A percentile compares a stretch with the other conserved stretches of the same genome.
These are phyloP conservation scores for Platysteira castanea DNA, from an alignment of 2,113 vertebrate genomes.

Conservation along the genomic window DNA sequence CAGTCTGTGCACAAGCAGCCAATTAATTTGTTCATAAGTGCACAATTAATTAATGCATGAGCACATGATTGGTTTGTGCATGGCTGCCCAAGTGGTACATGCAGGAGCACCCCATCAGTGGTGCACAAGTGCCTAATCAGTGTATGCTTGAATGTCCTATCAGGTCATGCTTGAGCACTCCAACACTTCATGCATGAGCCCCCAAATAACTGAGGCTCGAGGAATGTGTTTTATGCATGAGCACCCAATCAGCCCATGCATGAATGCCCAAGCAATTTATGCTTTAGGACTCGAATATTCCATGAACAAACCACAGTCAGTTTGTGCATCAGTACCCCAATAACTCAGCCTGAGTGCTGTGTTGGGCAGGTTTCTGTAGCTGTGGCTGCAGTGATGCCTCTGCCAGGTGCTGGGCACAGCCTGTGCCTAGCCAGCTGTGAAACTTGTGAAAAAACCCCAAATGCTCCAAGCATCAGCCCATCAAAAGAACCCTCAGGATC, in stretches of 20 bases:
- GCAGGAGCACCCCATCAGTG: background rate
- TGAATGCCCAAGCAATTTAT: background rate
- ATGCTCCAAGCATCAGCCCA: background rate
- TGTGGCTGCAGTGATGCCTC: background rate
- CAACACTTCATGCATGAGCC: background rate
- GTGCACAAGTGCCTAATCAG: background rate
- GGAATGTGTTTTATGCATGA: background rate
- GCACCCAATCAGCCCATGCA: background rate
- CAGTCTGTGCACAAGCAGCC: background rate
- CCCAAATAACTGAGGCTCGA: background rate
- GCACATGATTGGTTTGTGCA: background rate
- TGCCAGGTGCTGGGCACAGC: background rate
- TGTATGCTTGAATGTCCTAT: background rate
- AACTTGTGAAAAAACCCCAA: background rate
- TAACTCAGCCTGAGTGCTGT: fast-evolving
- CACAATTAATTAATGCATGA: background rate
- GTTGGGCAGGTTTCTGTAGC: fast-evolving
- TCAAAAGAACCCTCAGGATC: background rate
- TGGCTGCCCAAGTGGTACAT: background rate
- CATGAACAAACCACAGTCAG: background rate
- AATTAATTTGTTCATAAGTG: background rate
- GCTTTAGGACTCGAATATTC: background rate
- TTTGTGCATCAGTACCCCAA: background rate
- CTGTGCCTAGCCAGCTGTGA: background rate
- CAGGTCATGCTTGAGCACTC: background rate